These are phyloP conservation scores for Aselliscus stoliczkanus DNA, from an alignment of 2,797 vertebrate genomes.

Conservation along the genomic window DNA sequence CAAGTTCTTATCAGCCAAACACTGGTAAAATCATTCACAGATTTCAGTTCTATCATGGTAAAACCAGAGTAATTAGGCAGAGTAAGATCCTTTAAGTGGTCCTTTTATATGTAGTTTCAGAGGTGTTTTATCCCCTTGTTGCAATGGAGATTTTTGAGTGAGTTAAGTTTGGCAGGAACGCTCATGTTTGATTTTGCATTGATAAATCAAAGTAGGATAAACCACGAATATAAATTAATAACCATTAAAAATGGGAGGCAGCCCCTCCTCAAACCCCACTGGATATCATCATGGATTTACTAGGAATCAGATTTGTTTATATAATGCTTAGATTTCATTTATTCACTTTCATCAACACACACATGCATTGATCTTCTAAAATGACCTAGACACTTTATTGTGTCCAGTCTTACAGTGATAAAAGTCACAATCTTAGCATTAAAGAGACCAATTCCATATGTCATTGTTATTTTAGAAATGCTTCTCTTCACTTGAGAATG, in stretches of 20 bases:
- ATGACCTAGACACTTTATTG: background rate
- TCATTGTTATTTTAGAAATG: background rate
- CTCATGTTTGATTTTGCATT: background rate
- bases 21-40: conserved; percentile 45
- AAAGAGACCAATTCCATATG: background rate
- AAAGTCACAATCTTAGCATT: background rate
- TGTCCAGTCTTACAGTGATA: background rate
- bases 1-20: conserved; percentile 35
- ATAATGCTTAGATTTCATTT: background rate
- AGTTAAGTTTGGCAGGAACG: background rate
- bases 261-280: background rate
- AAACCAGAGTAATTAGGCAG: conserved; percentile 15
- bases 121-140: background rate
- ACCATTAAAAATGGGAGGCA: background rate
- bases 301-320: background rate
- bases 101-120: background rate
- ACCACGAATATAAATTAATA: background rate
- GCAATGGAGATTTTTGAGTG: background rate
- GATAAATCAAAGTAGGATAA: background rate
- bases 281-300: background rate
- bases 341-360: background rate
- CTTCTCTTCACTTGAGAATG: background rate
- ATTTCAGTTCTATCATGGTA: background rate
- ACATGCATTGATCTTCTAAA: background rate
- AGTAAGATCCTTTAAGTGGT: background rate